These are phyloP conservation scores for Syrrhaptes paradoxus DNA, from an alignment of 2,113 vertebrate genomes.

Conservation along the genomic window DNA sequence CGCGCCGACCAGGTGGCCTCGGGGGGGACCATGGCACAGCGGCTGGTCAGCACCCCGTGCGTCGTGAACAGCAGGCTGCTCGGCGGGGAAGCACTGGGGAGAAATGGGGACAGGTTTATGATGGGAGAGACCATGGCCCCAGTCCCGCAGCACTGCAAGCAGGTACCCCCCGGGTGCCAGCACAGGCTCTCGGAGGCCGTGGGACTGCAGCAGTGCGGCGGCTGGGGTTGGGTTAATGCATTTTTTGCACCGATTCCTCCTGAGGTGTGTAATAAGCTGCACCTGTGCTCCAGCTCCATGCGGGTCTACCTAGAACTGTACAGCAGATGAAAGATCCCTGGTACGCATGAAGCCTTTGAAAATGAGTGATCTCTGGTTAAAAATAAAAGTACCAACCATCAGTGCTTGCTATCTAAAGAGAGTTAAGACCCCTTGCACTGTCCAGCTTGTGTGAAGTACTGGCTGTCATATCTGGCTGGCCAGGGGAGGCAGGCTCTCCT, in stretches of 20 bases:
- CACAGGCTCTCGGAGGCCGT: no score
- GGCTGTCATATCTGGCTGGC: background rate
- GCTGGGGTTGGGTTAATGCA: accelerated
- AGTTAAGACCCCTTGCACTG: background rate
- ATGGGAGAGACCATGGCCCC: background rate
- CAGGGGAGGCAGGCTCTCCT: background rate
- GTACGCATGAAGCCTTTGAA: background rate
- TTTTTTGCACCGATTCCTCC: background rate
- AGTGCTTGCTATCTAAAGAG: background rate
- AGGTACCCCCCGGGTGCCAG: background rate
- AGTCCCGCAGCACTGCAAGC: background rate
- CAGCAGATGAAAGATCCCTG: background rate
- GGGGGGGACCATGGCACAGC: background rate
- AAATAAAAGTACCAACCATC: background rate
- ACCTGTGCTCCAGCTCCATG: background rate
- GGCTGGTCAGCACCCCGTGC: background rate
- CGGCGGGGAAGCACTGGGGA: background rate
- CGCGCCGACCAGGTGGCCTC: background rate
- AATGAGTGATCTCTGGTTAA: background rate
- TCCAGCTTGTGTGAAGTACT: background rate
- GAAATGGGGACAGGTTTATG: background rate
- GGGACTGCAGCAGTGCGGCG: no score
- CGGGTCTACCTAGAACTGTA: background rate
- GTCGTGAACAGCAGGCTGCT: no score
- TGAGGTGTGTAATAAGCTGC: background rate